Base-by-base conservation (phyloP, 2,797 vertebrate genomes). In the Molossus molossus region DNA sequence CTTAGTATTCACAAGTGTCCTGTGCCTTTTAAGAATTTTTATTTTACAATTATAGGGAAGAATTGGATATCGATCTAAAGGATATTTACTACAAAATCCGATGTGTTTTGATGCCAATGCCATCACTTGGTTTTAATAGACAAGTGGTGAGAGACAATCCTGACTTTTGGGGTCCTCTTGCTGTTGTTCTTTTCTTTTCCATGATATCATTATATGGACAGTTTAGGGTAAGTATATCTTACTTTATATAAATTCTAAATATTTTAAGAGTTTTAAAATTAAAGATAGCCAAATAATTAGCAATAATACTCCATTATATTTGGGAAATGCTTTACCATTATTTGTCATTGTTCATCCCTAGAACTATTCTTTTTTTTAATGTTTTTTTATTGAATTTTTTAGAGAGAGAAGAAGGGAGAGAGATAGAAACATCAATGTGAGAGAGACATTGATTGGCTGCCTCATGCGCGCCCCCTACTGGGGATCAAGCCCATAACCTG, bases 71-170 rank as follows among this genome's bases (percentile, higher is more conserved):
- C 55, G 99, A 99, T 97, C 98, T 99, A 96, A 99, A 99, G 98
- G 99, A 99, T 98, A 99, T 99, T 98, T 99, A 99, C 98, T 99
- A 99, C 98, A 99, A 99, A 99, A 99, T 99, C 50, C 99, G 99
- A 20, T 99, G 99, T 94, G 99, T 99, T 96, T 98, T 99, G 98
- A 99, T 99, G 99, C 99, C 99, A 83, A 99, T 99, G 99, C 99
- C 99, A n/a, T 99, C 99, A 0, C 98, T 99, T 98, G 99, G 99
- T 53, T 99, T 99, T 98, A 99, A 99, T 92, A 99, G 99, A 86
- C 99, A 99, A 98, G 99, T 99, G 80, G 99, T 99, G 93, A 98
- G 99, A 98, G 99, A 99, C 98, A 99, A 99, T 98, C 99, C 99
- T 1, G 99, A 99, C 98, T 99, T 99, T 95, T 99, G 99, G 99